These are phyloP conservation scores for Acrossocheilus wenchowensis DNA, from an alignment of 2,797 vertebrate genomes.

Conservation along the genomic window DNA sequence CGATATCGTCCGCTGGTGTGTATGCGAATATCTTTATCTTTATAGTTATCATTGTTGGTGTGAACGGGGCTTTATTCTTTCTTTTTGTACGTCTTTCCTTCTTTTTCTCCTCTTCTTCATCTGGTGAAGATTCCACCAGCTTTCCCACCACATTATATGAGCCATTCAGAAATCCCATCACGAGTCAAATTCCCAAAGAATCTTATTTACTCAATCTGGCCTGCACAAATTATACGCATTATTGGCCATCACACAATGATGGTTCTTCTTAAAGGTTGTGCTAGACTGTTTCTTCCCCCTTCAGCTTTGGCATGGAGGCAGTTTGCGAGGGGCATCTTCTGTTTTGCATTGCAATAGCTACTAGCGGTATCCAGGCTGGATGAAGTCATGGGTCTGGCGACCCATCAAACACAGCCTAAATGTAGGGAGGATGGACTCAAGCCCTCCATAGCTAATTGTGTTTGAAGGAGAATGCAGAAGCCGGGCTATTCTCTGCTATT, in stretches of 20 bases:
- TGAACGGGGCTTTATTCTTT: neutral
- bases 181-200: constrained; percentile 64
- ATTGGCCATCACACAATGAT: constrained; percentile 74
- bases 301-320: constrained; percentile 27
- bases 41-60: no score
- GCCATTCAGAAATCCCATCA: constrained; percentile 67
- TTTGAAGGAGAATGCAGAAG: constrained; percentile 74
- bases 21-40: neutral
- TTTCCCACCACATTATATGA: constrained; percentile 63
- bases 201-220: constrained; percentile 65
- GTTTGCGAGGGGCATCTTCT: constrained; percentile 64
- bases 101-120: neutral
- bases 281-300: constrained; percentile 18
- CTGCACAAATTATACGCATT: constrained; percentile 75
- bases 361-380: constrained; percentile 64
- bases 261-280: constrained; percentile 56
- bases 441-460: constrained; percentile 79
- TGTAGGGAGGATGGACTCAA: constrained; percentile 67
- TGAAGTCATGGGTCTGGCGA: constrained; percentile 72
- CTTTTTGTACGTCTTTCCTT: constrained; percentile 29
- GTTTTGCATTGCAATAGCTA: constrained; percentile 82
- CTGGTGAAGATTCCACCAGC: constrained; percentile 66
- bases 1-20: neutral
- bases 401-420: constrained; percentile 72
- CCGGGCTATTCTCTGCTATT: constrained; percentile 75